Evolutionary conservation across 1,140 invertebrate genomes (phyloP), one percentile per base, ranked within the genome.

Genomic region (Atopsyche davidsoni): DNA sequence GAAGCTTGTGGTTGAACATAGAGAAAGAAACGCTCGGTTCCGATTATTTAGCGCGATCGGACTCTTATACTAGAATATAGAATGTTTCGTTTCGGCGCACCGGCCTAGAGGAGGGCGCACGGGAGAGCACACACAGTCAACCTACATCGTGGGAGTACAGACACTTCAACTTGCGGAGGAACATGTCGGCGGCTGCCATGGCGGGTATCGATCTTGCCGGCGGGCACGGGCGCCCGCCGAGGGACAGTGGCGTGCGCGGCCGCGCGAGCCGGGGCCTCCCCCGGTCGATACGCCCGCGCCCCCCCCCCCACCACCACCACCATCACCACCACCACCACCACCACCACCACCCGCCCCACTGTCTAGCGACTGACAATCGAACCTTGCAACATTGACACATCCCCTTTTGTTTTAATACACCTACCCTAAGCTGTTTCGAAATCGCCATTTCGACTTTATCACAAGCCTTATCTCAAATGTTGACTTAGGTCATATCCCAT

Each of bases 1-100:
- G 46, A 41, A 57, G 55, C 55, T 57, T 57, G 55, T 57, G 55
- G 55, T 57, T 57, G 55, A 57, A 57, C 55, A 57, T 57, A 57
- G 50, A 53, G 52, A 55, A 46, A 52, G 11, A 54, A 47, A 53
- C 46, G 45, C 50, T 52, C 21, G 34, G 47, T 43, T 38, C 48
- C 48, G 41, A 51, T 51, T 51, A 51, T 38, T 43, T 51, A 28
- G 38, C 48, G 14, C 4, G 16, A 14, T 18, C 10, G 7, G 4
- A 38, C 14, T 38, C 13, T 7, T 38, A 13, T 38, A 38, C 13
- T 38, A 46, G 16, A 46, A 9, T 28, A 28, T 28, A 9, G 7
- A 7, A n/a, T 28, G 13, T 28, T 28, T 28, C 13, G 7, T 9
- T 7, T 7, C 25, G 13, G 16, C 10, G 14, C 14, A 9, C 16